Evolutionary conservation across 2,113 vertebrate species (phyloP), one percentile per base, ranked within the genome.

Genomic region (Caretta caretta): DNA sequence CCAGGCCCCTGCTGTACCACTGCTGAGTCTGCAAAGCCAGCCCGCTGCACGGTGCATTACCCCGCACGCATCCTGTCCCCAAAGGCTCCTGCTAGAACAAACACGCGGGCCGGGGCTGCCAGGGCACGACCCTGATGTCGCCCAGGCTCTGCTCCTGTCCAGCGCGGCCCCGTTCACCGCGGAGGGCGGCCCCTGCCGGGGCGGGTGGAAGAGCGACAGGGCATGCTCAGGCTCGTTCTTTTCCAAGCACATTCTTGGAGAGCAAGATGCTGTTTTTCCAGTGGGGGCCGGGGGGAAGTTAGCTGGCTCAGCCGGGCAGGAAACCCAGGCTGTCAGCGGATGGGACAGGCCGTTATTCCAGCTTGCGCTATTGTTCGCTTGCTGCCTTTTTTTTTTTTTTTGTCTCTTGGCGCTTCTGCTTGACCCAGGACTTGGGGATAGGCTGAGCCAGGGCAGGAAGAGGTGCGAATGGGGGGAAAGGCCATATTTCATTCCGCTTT

Each of bases 1-100:
- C 79, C 79, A 25, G 35, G 35, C 57, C 20, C 65, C 22, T 89
- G 95, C 50, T 10, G n/a, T 31, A 53, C 46, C 2, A 25, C 97
- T 95, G 97, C 97, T 95, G 97, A 97, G 93, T 97, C 94, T 49
- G 97, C 97, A 98, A 22, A 93, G 72, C 69, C 2, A 10, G 4
- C 83, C 69, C 16, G 49, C 25, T 16, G 56, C n/a, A 38, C 53
- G 19, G 29, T 31, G 48, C 24, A 53, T 88, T 31, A 19, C 56
- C 57, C 46, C 4, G 50, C 50, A 83, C 11, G 8, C 57, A 38
- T 78, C 46, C 53, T n/a, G 76, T 17, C 88, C 22, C n/a, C 16
- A 6, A 11, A 17, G 9, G 22, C 75, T 76, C 75, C 75, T 14
- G 51, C 53, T 31, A 79, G 79, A 90, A 50, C 83, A 90, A 90